Conservation (phyloP, 2,113 vertebrate genomes). For the Callionymus lyra region DNA sequence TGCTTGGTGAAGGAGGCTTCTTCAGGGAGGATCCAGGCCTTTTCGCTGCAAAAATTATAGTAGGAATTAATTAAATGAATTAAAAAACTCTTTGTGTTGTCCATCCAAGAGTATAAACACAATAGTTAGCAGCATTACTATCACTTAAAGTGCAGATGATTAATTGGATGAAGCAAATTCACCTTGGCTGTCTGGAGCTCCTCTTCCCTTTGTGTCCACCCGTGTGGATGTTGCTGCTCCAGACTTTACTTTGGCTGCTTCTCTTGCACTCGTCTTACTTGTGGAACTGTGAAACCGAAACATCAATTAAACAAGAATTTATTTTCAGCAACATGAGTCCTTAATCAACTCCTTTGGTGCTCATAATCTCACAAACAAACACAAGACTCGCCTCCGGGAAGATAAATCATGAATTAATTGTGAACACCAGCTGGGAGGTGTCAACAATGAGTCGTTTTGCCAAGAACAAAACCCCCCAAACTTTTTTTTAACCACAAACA, state of each 20-base stretch:
- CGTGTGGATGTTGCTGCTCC: slow-evolving; percentile 50
- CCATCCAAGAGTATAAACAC: neutral
- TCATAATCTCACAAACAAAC: too few species aligned
- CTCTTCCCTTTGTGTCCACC: slow-evolving; percentile 69
- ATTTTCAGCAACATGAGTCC: too few species aligned
- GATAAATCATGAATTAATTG: too few species aligned
- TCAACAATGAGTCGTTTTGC: too few species aligned
- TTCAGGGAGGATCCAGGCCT: slow-evolving; percentile 61
- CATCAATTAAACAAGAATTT: slow-evolving; percentile 1
- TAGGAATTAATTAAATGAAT: too few species aligned
- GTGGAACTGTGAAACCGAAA: slow-evolving; percentile 54
- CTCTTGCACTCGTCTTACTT: slow-evolving; percentile 67
- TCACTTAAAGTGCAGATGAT: neutral
- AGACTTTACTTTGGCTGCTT: slow-evolving; percentile 56
- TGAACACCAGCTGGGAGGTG: too few species aligned
- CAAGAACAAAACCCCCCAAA: too few species aligned
- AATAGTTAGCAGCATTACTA: neutral
- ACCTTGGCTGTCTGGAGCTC: slow-evolving; percentile 74
- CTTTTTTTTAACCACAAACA: too few species aligned
- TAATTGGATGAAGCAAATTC: slow-evolving; percentile 22
- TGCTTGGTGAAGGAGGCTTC: slow-evolving; percentile 74
- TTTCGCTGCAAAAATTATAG: slow-evolving; percentile 54
- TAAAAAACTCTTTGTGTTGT: too few species aligned
- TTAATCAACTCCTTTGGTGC: too few species aligned
- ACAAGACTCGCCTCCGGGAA: too few species aligned